phyloP scores from a whole-genome alignment of 1,140 invertebrate species.

The Lysiphlebus fabarum region DNA sequence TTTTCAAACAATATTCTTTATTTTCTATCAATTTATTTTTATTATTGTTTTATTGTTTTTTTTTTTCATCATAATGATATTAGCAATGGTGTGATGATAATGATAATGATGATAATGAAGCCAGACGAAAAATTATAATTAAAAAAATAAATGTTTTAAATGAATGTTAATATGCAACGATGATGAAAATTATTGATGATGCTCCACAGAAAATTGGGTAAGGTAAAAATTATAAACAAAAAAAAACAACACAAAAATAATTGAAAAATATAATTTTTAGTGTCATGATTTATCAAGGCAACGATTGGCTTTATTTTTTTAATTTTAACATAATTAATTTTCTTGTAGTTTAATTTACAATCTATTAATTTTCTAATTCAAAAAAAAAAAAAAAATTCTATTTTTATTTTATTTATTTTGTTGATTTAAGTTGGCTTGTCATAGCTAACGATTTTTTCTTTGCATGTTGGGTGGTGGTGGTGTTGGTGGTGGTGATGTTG shows the following conservation, averaged over 20 bases:
- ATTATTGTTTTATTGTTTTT: no score
- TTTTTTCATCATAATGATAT: no score
- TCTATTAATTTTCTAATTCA: neutral
- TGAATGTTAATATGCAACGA: constrained; percentile 29
- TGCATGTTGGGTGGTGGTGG: no score
- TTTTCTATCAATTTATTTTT: no score
- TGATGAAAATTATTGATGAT: constrained; percentile 20
- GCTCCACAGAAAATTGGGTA: constrained; percentile 21
- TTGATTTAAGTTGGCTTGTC: no score
- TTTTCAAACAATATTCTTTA: no score
- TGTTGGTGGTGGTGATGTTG: no score
- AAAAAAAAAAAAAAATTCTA: neutral
- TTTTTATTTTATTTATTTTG: no score
- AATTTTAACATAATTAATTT: neutral
- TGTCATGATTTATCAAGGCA: neutral
- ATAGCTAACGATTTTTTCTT: no score
- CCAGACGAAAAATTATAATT: constrained; percentile 25
- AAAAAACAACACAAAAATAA: neutral
- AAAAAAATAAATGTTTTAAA: constrained; percentile 29
- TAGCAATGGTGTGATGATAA: no score
- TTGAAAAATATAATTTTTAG: constrained; percentile 5
- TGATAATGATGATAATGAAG: constrained; percentile 27
- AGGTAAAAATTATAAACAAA: constrained; percentile 4
- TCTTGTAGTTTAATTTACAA: neutral
- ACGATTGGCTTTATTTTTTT: neutral